Evolutionary conservation across 2,797 vertebrate genomes (phyloP), one percentile per base, ranked within the genome.

Genomic region (Valencia hispanica): DNA sequence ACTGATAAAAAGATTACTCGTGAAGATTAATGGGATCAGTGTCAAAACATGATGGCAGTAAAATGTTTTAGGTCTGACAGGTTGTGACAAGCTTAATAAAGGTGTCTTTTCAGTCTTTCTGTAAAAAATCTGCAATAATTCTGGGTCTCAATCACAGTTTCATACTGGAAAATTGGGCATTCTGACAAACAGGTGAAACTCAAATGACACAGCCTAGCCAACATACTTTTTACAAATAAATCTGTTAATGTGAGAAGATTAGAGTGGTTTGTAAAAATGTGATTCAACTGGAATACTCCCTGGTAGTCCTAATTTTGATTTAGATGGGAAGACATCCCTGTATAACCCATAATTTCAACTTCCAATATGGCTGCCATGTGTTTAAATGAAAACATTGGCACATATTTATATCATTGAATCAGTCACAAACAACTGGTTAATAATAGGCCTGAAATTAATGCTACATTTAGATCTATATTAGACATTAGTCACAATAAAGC

Each of bases 51-150:
- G 34, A 72, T 14, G 53, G n/a, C 7, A 30, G n/a, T 45, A 10
- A 45, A 43, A 18, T 0, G 8, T 6, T 73, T 30, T 32, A 43
- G 8, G 53, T 20, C 27, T 34, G 14, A 47, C 63, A 70, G 39
- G 63, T 55, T 34, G 30, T 27, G 12, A 75, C 39, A 27, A 65
- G 48, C 36, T 68, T 72, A 71, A 59, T 43, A 41, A 72, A 76
- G 63, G 51, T 70, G 47, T 39, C 57, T 30, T 50, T 30, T 39
- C 5, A 45, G 45, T 70, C 11, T 27, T 25, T 2, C 48, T 43
- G 2, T 69, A 27, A 47, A 72, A 25, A 45, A 51, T 57, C 22
- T 14, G 48, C 47, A 70, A 15, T 34, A 55, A 22, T 41, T 59
- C 2, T 43, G 17, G 17, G 34, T 70, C 51, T 61, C 55, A 22